Percentiles rank a stretch among this genome's conserved stretches.
phyloP scores from a whole-genome alignment of 2,888 invertebrate genomes.

The Crepidodera aurea region DNA sequence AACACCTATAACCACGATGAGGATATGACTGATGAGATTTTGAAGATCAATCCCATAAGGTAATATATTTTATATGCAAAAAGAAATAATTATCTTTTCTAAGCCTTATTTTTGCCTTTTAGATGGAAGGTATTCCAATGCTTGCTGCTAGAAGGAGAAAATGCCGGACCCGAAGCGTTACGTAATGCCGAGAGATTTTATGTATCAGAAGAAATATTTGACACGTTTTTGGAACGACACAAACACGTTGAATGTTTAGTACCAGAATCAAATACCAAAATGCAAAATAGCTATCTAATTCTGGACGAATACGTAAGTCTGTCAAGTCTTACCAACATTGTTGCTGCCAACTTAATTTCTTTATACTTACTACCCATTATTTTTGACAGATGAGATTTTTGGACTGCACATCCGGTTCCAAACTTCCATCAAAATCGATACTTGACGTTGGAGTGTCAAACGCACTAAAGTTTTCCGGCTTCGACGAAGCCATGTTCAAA shows the following conservation, averaged over 20 bases:
- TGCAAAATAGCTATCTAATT: constrained; percentile 65
- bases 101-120: too few relatives aligned
- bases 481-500: constrained; percentile 63
- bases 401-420: constrained; percentile 60
- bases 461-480: constrained; percentile 62
- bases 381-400: constrained; percentile 62
- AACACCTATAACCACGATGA: constrained; percentile 63
- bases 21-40: constrained; percentile 61
- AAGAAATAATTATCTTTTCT: too few relatives aligned
- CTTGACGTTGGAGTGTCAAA: constrained; percentile 62
- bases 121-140: constrained; percentile 65
- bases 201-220: constrained; percentile 60
- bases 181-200: constrained; percentile 62
- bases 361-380: neutral
- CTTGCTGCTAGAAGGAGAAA: constrained; percentile 63
- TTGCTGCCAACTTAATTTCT: too few relatives aligned
- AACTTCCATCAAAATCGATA: constrained; percentile 62
- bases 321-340: neutral
- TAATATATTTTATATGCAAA: constrained; percentile 45
- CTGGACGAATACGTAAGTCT: constrained; percentile 64
- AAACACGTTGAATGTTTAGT: constrained; percentile 58
- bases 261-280: constrained; percentile 62
- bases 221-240: constrained; percentile 61
- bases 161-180: constrained; percentile 60
- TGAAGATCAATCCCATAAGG: constrained; percentile 59